Conservation (phyloP, 2,113 vertebrate species). For the Psophia crepitans region DNA sequence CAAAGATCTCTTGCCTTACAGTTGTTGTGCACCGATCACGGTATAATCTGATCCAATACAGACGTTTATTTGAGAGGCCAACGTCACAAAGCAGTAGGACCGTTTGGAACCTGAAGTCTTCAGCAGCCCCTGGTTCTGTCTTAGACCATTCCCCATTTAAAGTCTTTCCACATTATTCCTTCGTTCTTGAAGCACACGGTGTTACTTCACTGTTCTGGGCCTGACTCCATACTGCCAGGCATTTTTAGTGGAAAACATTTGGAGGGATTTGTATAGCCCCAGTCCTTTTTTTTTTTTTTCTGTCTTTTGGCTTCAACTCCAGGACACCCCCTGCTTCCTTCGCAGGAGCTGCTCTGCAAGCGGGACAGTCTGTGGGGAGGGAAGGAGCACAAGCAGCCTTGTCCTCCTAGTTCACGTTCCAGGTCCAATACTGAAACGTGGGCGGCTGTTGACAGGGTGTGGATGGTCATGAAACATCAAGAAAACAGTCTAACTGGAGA, state of each 20-base stretch:
- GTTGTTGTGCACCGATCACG: not conserved
- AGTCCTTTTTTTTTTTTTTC: not conserved
- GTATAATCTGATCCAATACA: not conserved
- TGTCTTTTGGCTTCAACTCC: not conserved
- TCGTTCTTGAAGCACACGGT: not conserved
- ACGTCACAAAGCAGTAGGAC: not conserved
- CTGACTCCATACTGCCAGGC: not conserved
- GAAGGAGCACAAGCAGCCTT: not conserved
- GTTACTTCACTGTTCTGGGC: not conserved
- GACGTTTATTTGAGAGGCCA: not conserved
- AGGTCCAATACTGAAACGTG: not conserved
- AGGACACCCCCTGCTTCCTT: not conserved
- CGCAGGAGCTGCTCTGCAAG: not conserved
- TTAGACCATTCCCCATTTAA: not conserved
- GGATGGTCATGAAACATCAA: not conserved
- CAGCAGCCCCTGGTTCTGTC: not conserved
- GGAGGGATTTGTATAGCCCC: not conserved
- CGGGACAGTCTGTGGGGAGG: not conserved
- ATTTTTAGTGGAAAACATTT: conserved; percentile 20
- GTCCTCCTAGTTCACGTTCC: not conserved
- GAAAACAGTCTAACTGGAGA: not conserved
- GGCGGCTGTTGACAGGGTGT: not conserved
- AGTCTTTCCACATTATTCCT: not conserved
- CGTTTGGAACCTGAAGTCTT: not conserved
- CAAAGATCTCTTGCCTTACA: not conserved